Conservation (phyloP, 1,140 invertebrate species). For the Drosophila kurseongensis region DNA sequence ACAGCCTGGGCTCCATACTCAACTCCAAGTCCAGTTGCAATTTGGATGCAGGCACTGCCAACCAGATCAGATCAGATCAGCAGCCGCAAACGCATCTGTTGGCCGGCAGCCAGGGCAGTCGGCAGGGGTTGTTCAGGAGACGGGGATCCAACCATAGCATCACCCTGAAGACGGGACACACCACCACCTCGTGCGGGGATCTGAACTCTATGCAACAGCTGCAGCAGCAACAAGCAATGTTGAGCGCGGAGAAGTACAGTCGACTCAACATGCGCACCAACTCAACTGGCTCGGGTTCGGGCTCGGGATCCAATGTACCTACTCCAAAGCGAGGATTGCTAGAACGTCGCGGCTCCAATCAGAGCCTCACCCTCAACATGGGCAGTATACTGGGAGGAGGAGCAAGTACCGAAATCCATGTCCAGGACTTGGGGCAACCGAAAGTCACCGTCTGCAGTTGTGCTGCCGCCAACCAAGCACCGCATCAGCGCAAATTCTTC, state of each 20-base stretch:
- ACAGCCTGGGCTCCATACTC: constrained; percentile 67
- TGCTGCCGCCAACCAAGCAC: constrained; percentile 81
- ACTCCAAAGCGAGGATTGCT: constrained; percentile 88
- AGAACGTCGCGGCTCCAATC: constrained; percentile 93
- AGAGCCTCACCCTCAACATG: constrained; percentile 91
- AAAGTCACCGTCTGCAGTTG: constrained; percentile 64
- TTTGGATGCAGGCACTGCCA: constrained; percentile 49
- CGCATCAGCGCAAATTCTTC: constrained; percentile 81
- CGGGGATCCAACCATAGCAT: constrained; percentile 95
- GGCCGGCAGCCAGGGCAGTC: constrained; percentile 68
- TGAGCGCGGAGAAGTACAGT: constrained; percentile 49
- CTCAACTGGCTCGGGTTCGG: constrained; percentile 49
- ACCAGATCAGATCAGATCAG: constrained; percentile 8
- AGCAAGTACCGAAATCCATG: constrained; percentile 19
- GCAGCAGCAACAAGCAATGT: constrained; percentile 36
- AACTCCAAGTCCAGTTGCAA: constrained; percentile 82
- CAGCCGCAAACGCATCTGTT: constrained; percentile 23
- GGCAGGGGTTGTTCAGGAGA: constrained; percentile 90
- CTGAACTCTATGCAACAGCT: constrained; percentile 85
- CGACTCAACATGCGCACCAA: constrained; percentile 49
- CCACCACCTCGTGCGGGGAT: constrained; percentile 81
- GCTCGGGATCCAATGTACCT: constrained; percentile 52
- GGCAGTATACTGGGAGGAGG: constrained; percentile 65
- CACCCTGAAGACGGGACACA: constrained; percentile 85
- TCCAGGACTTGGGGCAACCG: constrained; percentile 49